phyloP scores from a whole-genome alignment of 2,797 vertebrate species.

The Hydrocynus forskahlii region DNA sequence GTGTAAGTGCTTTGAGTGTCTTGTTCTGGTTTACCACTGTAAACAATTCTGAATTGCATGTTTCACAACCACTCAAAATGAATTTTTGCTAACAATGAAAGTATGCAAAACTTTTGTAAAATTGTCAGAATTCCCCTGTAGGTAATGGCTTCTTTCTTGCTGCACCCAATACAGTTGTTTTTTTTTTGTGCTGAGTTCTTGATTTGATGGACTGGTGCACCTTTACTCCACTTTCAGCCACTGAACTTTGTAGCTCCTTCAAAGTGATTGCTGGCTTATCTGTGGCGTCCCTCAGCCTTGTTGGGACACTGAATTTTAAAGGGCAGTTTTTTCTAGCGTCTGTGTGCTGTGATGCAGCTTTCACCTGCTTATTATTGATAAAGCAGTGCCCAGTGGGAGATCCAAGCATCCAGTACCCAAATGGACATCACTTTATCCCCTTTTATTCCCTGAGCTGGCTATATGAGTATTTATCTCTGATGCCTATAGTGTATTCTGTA shows the following conservation, averaged over 20 bases:
- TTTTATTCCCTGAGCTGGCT: background rate
- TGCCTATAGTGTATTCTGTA: background rate
- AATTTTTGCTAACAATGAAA: background rate
- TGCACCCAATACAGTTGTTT: background rate
- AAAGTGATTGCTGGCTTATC: conserved; percentile 1
- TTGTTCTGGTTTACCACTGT: background rate
- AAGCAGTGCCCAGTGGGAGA: background rate
- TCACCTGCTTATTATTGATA: background rate
- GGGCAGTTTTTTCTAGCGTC: background rate
- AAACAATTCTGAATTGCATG: background rate
- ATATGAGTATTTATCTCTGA: background rate
- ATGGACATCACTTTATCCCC: background rate
- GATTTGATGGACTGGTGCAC: background rate
- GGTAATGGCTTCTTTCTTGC: background rate
- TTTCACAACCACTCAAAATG: background rate
- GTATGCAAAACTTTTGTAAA: background rate
- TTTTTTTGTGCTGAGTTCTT: background rate
- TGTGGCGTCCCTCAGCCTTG: conserved; percentile 18
- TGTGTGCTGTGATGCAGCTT: conserved; percentile 4
- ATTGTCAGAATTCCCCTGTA: background rate
- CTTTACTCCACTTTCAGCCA: background rate
- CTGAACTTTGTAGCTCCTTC: background rate
- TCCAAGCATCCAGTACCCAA: background rate
- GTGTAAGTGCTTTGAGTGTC: no score
- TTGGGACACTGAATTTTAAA: background rate